Conservation (phyloP, 1,140 invertebrate genomes). For the Monomorium pharaonis region DNA sequence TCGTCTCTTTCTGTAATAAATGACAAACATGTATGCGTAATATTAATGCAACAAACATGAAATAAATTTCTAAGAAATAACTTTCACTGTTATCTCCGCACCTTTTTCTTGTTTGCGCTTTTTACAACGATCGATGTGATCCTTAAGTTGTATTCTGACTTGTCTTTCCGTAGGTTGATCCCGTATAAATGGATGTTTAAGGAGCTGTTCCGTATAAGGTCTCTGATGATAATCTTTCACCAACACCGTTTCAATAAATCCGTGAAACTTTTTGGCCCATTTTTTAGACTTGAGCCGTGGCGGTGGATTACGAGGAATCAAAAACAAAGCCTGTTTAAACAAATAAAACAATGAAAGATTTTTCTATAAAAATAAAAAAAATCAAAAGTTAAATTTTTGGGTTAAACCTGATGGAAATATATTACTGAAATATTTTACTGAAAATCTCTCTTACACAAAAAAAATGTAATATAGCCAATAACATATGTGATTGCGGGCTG, state of each 20-base stretch:
- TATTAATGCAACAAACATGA: neutral
- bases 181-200: constrained; percentile 98
- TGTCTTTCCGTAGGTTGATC: constrained; percentile 99
- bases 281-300: constrained; percentile 99
- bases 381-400: no score
- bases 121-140: constrained; percentile 99
- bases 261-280: constrained; percentile 98
- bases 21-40: neutral
- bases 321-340: constrained; percentile 91
- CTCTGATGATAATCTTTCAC: constrained; percentile 99
- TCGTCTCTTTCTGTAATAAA: constrained; percentile 89
- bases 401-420: no score
- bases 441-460: no score
- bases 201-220: constrained; percentile 98
- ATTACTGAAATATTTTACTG: no score
- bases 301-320: constrained; percentile 99
- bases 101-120: constrained; percentile 96
- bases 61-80: neutral
- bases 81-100: constrained; percentile 58
- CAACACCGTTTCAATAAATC: constrained; percentile 94
- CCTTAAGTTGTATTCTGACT: constrained; percentile 99
- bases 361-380: no score
- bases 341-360: neutral
- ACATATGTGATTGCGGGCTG: no score
- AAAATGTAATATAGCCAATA: no score